Conservation (phyloP, 2,888 invertebrate genomes). For the Bimastos eiseni region DNA sequence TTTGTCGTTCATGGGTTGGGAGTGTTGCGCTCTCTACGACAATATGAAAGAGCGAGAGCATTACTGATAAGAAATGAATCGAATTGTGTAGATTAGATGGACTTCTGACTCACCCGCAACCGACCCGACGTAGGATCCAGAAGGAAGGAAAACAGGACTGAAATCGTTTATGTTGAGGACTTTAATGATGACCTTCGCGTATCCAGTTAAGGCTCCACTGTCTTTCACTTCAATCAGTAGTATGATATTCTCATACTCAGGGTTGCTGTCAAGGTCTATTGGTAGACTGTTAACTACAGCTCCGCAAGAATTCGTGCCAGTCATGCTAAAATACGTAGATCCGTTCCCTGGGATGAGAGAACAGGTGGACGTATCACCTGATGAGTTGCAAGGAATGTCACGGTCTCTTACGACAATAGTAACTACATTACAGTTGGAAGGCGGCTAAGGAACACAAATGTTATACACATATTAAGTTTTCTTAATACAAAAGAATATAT, state of each 20-base stretch:
- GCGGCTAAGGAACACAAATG: background rate
- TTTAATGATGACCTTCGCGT: background rate
- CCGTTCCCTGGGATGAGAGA: background rate
- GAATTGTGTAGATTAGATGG: background rate
- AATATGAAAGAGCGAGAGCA: background rate
- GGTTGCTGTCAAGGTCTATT: background rate
- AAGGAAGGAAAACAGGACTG: background rate
- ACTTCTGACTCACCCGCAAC: background rate
- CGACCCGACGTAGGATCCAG: background rate
- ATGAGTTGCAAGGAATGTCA: background rate
- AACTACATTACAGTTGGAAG: background rate
- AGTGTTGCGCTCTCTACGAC: background rate
- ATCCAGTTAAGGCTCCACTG: background rate
- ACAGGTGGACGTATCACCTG: background rate
- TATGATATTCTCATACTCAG: background rate
- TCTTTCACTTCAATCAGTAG: background rate
- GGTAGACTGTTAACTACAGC: background rate
- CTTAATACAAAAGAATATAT: background rate
- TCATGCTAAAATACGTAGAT: background rate
- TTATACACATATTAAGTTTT: background rate
- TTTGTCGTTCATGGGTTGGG: too few relatives aligned
- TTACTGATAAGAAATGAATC: too few relatives aligned
- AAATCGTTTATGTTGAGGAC: conserved; percentile 20
- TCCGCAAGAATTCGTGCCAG: too few relatives aligned
- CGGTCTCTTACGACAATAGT: background rate